phyloP scores from a whole-genome alignment of 1,140 invertebrate species.

The Eriosoma lanigerum region DNA sequence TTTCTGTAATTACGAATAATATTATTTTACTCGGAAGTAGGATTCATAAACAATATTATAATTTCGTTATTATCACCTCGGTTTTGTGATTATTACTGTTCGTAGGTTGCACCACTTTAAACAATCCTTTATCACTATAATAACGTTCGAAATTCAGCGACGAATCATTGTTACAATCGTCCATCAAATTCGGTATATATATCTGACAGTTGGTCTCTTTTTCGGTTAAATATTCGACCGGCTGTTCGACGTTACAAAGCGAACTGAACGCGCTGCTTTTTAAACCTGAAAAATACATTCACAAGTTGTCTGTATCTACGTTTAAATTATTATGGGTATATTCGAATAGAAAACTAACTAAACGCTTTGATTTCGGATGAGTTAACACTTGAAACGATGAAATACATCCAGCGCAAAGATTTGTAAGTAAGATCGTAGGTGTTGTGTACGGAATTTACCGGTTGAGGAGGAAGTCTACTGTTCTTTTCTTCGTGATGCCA shows the following conservation, averaged over 20 bases:
- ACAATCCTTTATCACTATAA: neutral
- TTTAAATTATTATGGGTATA: too few relatives aligned
- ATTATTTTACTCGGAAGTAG: neutral
- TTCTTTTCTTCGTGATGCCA: neutral
- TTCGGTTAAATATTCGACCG: neutral
- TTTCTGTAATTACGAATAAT: neutral
- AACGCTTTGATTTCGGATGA: neutral
- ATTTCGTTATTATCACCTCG: constrained; percentile 3
- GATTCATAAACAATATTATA: too few relatives aligned
- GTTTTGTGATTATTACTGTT: neutral
- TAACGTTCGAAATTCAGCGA: neutral
- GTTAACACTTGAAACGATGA: neutral
- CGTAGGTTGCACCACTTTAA: neutral
- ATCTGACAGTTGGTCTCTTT: constrained; percentile 1
- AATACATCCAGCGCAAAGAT: constrained; percentile 20
- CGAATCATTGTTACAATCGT: neutral
- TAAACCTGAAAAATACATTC: neutral
- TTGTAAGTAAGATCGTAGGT: neutral
- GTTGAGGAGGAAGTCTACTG: neutral
- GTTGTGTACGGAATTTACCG: neutral
- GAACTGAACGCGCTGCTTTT: constrained; percentile 21
- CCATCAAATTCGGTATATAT: neutral
- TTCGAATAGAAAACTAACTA: neutral
- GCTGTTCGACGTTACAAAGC: neutral
- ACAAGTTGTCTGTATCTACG: too few relatives aligned